A percentile compares a stretch with the other conserved stretches of the same genome.
These are phyloP conservation scores for Ernsta delagoae DNA, from an alignment of 2,888 invertebrate genomes.

Conservation along the genomic window DNA sequence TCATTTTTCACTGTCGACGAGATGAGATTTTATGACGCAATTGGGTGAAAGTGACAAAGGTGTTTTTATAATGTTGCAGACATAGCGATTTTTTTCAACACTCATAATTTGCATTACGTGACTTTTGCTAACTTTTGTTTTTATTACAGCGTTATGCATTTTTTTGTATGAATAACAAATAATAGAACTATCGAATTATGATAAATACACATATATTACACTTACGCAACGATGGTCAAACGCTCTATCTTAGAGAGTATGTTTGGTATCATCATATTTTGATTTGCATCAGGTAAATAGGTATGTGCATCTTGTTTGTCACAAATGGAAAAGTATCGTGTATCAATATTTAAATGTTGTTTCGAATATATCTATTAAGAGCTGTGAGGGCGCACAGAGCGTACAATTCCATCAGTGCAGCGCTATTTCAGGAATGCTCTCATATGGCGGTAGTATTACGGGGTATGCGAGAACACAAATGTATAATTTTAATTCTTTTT, in stretches of 20 bases:
- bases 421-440: conserved; percentile 68
- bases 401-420: conserved; percentile 51
- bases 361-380: conserved; percentile 5
- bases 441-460: conserved; percentile 56
- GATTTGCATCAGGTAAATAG: too few species aligned
- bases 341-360: conserved; percentile 7
- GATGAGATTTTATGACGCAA: conserved; percentile 76
- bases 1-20: conserved; percentile 80
- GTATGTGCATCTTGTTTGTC: too few species aligned
- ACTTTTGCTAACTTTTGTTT: not conserved
- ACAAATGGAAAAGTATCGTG: not conserved
- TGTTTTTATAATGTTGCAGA: conserved; percentile 17
- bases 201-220: too few species aligned
- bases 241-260: too few species aligned
- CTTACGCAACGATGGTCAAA: too few species aligned
- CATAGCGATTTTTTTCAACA: not conserved
- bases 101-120: not conserved
- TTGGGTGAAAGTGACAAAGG: conserved; percentile 69
- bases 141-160: too few species aligned
- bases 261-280: too few species aligned
- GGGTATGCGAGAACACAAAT: conserved; percentile 43
- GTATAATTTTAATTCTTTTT: conserved; percentile 3
- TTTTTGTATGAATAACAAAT: too few species aligned
- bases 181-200: too few species aligned
- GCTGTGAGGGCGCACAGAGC: conserved; percentile 42